A percentile compares a stretch with the other conserved stretches of the same genome.
Evolutionary conservation across 35 echinoderm and acorn worm species (phyloP).

Genomic region (Diadema setosum): DNA sequence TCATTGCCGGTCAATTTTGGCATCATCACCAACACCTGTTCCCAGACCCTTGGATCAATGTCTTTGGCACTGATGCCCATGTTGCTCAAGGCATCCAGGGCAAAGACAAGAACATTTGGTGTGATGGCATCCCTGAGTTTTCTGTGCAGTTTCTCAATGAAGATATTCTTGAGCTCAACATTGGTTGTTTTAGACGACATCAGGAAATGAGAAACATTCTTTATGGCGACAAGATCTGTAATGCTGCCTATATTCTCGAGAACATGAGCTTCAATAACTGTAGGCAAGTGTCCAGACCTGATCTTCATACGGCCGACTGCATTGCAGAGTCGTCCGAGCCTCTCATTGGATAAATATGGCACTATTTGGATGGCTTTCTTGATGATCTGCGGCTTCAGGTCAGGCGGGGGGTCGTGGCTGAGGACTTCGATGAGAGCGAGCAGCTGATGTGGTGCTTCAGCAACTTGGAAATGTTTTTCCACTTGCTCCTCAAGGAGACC

Average conservation of each 20-base stretch:
- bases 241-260: background rate
- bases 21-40: slow-evolving; percentile 10
- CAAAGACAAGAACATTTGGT: background rate
- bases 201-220: background rate
- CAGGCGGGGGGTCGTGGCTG: background rate
- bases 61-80: background rate
- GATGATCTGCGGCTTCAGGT: background rate
- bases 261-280: background rate
- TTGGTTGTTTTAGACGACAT: background rate
- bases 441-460: background rate
- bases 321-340: background rate
- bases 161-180: background rate
- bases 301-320: background rate
- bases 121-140: background rate
- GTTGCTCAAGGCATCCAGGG: slow-evolving; percentile 15
- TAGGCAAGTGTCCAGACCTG: background rate
- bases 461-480: background rate
- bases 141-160: background rate
- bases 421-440: background rate
- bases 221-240: background rate
- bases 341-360: background rate
- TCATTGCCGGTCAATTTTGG: slow-evolving; percentile 19
- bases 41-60: slow-evolving; percentile 51
- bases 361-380: background rate
- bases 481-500: background rate